phyloP scores from a whole-genome alignment of 2,888 invertebrate species.

The Synergus umbraculus region DNA sequence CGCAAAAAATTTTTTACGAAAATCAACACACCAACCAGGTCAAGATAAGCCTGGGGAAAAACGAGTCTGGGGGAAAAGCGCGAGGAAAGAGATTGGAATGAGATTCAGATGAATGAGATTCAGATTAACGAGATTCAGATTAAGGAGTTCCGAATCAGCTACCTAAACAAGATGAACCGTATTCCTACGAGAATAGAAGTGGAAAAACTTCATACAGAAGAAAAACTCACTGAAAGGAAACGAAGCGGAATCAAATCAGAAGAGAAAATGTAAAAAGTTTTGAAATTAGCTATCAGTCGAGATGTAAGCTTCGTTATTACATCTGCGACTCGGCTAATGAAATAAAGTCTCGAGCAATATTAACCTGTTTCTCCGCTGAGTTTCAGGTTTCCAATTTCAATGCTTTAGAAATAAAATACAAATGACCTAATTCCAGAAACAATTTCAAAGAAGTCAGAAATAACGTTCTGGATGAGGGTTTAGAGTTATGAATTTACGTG shows the following conservation, averaged over 20 bases:
- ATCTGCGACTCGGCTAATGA: neutral
- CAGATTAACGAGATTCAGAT: neutral
- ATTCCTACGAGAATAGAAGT: neutral
- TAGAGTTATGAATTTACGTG: no score
- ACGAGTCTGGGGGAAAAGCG: neutral
- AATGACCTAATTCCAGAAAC: neutral
- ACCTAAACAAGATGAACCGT: slow-evolving; percentile 28
- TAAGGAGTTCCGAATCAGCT: neutral
- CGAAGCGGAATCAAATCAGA: neutral
- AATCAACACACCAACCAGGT: neutral
- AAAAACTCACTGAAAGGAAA: neutral
- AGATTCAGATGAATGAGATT: slow-evolving; percentile 7
- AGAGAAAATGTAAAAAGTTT: slow-evolving; percentile 5
- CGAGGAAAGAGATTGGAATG: slow-evolving; percentile 5
- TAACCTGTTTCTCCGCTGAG: neutral
- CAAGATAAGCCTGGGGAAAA: slow-evolving; percentile 8
- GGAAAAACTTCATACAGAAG: neutral
- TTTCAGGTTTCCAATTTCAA: neutral
- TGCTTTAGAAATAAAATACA: neutral
- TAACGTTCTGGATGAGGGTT: neutral
- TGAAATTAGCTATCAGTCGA: neutral
- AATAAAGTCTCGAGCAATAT: neutral
- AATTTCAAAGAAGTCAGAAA: neutral
- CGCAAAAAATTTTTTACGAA: slow-evolving; percentile 13
- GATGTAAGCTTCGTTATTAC: neutral